phyloP scores from a whole-genome alignment of 2,888 invertebrate species.

The Charanyca ferruginea region DNA sequence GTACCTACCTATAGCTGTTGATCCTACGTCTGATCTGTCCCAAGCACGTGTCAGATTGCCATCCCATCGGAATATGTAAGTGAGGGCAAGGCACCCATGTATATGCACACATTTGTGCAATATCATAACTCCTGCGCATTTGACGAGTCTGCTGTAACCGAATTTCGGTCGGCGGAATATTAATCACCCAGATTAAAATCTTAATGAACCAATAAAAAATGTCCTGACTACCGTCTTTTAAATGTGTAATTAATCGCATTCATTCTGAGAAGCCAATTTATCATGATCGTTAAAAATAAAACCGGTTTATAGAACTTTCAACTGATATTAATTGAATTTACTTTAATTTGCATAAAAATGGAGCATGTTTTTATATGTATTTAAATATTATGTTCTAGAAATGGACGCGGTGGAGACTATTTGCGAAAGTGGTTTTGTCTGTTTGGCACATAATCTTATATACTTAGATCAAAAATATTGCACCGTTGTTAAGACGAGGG shows the following conservation, averaged over 20 bases:
- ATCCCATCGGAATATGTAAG: not conserved
- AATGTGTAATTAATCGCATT: conserved; percentile 23
- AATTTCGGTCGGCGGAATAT: not conserved
- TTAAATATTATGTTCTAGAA: not conserved
- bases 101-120: not conserved
- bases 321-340: conserved; percentile 12
- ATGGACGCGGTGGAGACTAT: not conserved
- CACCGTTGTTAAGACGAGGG: too few species aligned
- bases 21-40: too few species aligned
- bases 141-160: not conserved
- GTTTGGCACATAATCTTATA: too few species aligned
- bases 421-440: not conserved
- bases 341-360: conserved; percentile 3
- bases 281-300: conserved; percentile 13
- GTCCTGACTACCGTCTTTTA: conserved; percentile 4
- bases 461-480: too few species aligned
- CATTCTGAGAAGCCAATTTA: conserved; percentile 2
- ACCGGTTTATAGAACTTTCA: conserved; percentile 28
- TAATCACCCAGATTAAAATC: conserved; percentile 27
- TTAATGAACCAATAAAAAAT: conserved; percentile 34
- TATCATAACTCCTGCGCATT: not conserved
- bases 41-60: not conserved
- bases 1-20: too few species aligned
- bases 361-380: not conserved
- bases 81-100: not conserved